These are phyloP conservation scores for Tipula unca DNA, from an alignment of 2,888 invertebrate species.

Conservation along the genomic window DNA sequence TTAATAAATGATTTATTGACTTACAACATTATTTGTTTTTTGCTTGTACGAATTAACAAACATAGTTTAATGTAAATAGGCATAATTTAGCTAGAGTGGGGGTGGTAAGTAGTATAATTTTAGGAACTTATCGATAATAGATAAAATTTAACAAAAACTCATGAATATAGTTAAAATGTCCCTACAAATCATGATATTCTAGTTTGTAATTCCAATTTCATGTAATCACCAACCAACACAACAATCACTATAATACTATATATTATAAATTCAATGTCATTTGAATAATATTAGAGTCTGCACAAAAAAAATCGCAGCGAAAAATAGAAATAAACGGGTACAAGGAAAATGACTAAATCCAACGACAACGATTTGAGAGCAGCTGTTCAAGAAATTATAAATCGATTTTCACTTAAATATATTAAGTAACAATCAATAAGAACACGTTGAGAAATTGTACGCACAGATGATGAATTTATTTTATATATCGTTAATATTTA, in stretches of 20 bases:
- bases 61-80: background rate
- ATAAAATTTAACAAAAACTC: too few relatives aligned
- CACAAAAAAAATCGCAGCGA: background rate
- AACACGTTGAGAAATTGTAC: background rate
- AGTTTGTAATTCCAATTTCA: background rate
- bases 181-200: background rate
- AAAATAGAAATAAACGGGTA: background rate
- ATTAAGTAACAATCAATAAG: background rate
- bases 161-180: background rate
- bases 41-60: background rate
- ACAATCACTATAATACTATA: background rate
- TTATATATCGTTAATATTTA: background rate
- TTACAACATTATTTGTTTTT: background rate
- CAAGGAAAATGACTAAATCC: background rate
- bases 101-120: background rate
- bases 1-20: background rate
- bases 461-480: background rate
- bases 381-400: background rate
- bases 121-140: background rate
- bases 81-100: background rate
- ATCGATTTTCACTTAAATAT: constrained; percentile 8
- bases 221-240: background rate
- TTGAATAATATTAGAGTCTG: background rate
- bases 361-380: background rate
- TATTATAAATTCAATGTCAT: background rate